A percentile compares a stretch with the other conserved stretches of the same genome.
Evolutionary conservation across 2,888 invertebrate genomes (phyloP).

Genomic region (Orthonychiurus folsomi): DNA sequence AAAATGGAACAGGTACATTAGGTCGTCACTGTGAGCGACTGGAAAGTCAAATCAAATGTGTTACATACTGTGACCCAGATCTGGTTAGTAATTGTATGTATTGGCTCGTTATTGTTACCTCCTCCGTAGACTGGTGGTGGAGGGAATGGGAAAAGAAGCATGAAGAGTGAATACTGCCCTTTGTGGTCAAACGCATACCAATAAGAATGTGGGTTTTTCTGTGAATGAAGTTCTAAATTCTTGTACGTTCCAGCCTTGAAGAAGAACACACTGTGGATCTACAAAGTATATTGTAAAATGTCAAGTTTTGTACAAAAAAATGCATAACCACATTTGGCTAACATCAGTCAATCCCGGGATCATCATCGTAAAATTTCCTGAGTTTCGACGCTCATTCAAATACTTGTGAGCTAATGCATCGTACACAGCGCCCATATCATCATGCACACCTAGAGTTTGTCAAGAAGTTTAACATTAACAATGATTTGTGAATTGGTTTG

Average conservation of each 20-base stretch:
- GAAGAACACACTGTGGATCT: conserved; percentile 5
- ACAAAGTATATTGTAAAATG: neutral
- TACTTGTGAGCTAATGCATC: neutral
- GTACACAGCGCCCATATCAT: neutral
- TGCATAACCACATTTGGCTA: neutral
- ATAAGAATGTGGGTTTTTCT: neutral
- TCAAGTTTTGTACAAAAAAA: neutral
- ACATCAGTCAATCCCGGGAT: conserved; percentile 2
- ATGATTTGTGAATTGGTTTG: too few relatives aligned
- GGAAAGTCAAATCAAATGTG: conserved; percentile 36
- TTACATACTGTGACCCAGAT: neutral
- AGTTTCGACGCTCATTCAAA: neutral
- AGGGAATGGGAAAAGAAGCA: neutral
- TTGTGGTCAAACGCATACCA: conserved; percentile 6
- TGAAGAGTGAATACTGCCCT: conserved; percentile 7
- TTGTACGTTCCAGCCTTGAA: conserved; percentile 3
- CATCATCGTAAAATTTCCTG: neutral
- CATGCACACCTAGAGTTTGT: neutral
- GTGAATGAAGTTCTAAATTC: neutral
- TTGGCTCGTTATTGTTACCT: neutral
- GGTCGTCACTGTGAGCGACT: neutral
- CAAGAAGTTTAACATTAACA: too few relatives aligned
- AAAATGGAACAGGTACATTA: conserved; percentile 3
- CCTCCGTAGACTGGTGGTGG: conserved; percentile 5
- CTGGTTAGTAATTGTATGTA: neutral